A percentile compares a stretch with the other conserved stretches of the same genome.
These are phyloP conservation scores for Arizona elegans DNA, from an alignment of 2,113 vertebrate genomes.

Conservation along the genomic window DNA sequence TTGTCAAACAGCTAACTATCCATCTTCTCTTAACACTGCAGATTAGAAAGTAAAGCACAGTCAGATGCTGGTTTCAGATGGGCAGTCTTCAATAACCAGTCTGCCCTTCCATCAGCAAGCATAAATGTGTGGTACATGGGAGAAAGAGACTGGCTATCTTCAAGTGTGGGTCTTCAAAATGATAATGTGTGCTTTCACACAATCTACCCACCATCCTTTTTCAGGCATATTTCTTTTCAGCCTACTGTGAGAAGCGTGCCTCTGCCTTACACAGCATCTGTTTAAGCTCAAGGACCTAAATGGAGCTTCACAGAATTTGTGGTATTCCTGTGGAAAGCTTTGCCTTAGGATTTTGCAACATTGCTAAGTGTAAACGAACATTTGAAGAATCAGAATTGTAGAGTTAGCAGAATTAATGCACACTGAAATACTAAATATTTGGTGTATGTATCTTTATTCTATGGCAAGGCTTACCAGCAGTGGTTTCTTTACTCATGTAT, in stretches of 20 bases:
- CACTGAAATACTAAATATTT: not conserved
- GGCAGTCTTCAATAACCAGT: not conserved
- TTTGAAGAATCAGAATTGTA: not conserved
- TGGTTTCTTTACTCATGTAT: not conserved
- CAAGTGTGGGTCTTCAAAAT: not conserved
- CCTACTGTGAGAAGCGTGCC: not conserved
- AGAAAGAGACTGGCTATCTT: not conserved
- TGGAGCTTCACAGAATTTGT: not conserved
- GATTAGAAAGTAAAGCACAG: not conserved
- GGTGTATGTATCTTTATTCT: not conserved
- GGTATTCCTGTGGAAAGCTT: not conserved
- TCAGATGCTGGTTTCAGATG: not conserved
- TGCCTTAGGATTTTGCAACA: not conserved
- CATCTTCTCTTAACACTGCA: not conserved
- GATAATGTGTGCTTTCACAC: not conserved
- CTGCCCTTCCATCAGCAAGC: not conserved
- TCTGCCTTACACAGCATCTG: not conserved
- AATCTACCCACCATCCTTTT: not conserved
- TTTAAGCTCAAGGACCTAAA: not conserved
- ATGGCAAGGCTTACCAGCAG: not conserved
- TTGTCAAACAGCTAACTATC: not conserved
- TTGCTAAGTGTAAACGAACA: not conserved
- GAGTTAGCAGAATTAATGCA: not conserved
- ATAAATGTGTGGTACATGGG: not conserved
- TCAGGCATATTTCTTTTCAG: not conserved